Evolutionary conservation across 2,113 vertebrate genomes (phyloP).

Genomic region (Tauraco erythrolophus): DNA sequence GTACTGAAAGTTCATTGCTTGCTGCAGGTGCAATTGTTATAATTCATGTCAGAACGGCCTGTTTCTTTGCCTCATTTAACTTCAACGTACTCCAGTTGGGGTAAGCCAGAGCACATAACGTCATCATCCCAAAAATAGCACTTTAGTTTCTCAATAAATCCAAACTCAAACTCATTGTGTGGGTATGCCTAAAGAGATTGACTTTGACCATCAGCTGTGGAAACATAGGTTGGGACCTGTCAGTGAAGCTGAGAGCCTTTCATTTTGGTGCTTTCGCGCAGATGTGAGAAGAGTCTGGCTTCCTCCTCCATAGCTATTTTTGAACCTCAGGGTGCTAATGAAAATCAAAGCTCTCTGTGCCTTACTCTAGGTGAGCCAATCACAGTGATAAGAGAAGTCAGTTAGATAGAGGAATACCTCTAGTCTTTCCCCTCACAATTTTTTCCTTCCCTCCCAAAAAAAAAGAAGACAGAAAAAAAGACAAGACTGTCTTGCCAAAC

Average conservation of each 20-base stretch:
- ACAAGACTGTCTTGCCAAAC: neutral
- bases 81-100: neutral
- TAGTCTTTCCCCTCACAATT: too few species aligned
- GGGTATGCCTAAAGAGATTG: neutral
- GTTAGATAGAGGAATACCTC: neutral
- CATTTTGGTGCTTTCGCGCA: neutral
- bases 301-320: neutral
- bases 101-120: neutral
- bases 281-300: neutral
- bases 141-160: neutral
- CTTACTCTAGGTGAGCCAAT: neutral
- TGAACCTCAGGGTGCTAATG: neutral
- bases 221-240: neutral
- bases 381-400: neutral
- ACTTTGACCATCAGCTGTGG: neutral
- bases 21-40: neutral
- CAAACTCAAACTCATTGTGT: neutral
- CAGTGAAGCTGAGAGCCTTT: neutral
- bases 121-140: neutral
- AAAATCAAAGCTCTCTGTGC: neutral
- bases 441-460: too few species aligned
- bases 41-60: neutral
- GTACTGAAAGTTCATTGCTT: neutral
- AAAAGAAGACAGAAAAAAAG: neutral
- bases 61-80: constrained; percentile 5